Evolutionary conservation across 2,888 invertebrate genomes (phyloP).

Genomic region (Pterostichus niger): DNA sequence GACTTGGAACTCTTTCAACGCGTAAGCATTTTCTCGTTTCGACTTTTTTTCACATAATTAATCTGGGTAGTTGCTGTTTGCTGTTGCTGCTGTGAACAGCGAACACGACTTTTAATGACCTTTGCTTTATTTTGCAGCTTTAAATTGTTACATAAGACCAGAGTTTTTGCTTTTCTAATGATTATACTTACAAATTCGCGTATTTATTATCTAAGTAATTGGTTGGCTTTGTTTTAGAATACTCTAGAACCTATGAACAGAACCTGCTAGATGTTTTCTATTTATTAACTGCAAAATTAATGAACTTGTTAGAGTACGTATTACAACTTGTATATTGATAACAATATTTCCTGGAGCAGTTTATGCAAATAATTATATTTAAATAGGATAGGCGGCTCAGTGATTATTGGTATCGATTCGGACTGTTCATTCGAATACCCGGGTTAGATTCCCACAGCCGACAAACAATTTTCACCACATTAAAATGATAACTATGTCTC

Average conservation of each 20-base stretch:
- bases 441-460: too few species aligned
- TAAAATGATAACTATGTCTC: too few species aligned
- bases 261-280: background rate
- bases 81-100: background rate
- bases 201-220: slow-evolving; percentile 22
- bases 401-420: too few species aligned
- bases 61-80: too few species aligned
- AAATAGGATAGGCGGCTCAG: too few species aligned
- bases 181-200: slow-evolving; percentile 13
- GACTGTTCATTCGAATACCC: too few species aligned
- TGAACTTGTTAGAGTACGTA: background rate
- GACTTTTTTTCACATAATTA: slow-evolving; percentile 24
- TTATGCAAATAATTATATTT: too few species aligned
- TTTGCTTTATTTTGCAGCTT: slow-evolving; percentile 12
- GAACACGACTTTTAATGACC: slow-evolving; percentile 18
- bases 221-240: slow-evolving; percentile 1
- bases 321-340: background rate
- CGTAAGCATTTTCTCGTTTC: background rate
- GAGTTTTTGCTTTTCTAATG: slow-evolving; percentile 12
- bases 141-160: background rate
- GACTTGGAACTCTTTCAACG: slow-evolving; percentile 37
- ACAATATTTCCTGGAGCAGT: too few species aligned
- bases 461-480: too few species aligned
- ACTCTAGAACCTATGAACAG: background rate
- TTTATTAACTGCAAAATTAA: background rate